Conservation (phyloP, 2,888 invertebrate species). For the Meteorus colon region DNA sequence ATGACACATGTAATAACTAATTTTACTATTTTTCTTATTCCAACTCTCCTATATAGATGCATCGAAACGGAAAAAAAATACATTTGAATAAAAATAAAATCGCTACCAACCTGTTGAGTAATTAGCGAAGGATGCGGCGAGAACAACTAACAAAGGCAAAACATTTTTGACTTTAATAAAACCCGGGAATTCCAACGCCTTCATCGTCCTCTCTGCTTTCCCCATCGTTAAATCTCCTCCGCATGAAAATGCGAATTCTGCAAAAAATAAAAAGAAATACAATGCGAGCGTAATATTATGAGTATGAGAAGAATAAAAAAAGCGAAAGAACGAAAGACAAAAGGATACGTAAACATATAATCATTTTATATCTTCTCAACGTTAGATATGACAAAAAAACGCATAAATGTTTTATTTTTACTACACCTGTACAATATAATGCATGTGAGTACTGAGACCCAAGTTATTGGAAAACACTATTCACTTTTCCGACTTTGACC, state of each 20-base stretch:
- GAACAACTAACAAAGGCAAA: not conserved
- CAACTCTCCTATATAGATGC: not conserved
- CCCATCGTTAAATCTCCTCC: conserved; percentile 25
- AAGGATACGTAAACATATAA: too few relatives aligned
- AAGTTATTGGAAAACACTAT: too few relatives aligned
- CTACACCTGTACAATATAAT: too few relatives aligned
- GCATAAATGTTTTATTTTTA: too few relatives aligned
- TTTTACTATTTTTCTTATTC: conserved; percentile 1
- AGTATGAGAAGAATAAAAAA: too few relatives aligned
- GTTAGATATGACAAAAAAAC: too few relatives aligned
- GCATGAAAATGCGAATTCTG: conserved; percentile 45
- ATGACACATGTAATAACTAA: not conserved
- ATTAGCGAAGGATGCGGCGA: conserved; percentile 7
- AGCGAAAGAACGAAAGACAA: too few relatives aligned
- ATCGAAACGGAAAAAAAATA: not conserved
- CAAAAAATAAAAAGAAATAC: not conserved
- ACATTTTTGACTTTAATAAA: conserved; percentile 27
- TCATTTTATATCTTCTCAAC: too few relatives aligned
- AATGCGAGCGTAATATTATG: too few relatives aligned
- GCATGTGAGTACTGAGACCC: too few relatives aligned
- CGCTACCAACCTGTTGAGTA: conserved; percentile 19
- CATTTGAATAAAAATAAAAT: not conserved
- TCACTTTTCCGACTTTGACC: too few relatives aligned
- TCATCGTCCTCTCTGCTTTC: conserved; percentile 1
- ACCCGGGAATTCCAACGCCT: not conserved